Percentiles rank a stretch among this genome's conserved stretches.
These are phyloP conservation scores for Elegia similella DNA, from an alignment of 2,888 invertebrate genomes.

Conservation along the genomic window DNA sequence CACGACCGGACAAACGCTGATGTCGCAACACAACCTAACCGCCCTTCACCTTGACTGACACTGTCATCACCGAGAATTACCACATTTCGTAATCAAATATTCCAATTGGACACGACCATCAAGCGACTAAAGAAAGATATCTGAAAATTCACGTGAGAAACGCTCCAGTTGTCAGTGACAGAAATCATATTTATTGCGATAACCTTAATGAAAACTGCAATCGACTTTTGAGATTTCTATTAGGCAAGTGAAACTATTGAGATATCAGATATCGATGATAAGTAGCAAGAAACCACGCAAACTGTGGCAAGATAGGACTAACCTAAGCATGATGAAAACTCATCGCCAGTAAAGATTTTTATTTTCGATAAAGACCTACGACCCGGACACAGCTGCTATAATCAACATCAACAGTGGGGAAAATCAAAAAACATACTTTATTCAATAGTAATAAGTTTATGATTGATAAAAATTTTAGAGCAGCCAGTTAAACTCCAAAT, in stretches of 20 bases:
- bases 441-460: no score
- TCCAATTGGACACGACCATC: neutral
- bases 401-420: no score
- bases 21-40: slow-evolving; percentile 21
- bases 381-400: no score
- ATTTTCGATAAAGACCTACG: no score
- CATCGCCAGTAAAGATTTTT: neutral
- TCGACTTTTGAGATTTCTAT: neutral
- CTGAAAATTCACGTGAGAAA: slow-evolving; percentile 1
- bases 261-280: neutral
- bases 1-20: slow-evolving; percentile 20
- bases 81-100: slow-evolving; percentile 10
- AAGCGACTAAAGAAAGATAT: neutral
- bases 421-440: no score
- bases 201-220: neutral
- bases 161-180: neutral
- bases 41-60: slow-evolving; percentile 27
- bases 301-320: neutral
- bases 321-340: neutral
- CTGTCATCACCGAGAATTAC: slow-evolving; percentile 1
- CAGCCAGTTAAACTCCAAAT: neutral
- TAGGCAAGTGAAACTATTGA: neutral
- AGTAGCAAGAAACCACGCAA: neutral
- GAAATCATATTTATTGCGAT: slow-evolving; percentile 1
- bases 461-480: no score